Base-by-base conservation (phyloP, 2,888 invertebrate species). In the Melanargia galathea region DNA sequence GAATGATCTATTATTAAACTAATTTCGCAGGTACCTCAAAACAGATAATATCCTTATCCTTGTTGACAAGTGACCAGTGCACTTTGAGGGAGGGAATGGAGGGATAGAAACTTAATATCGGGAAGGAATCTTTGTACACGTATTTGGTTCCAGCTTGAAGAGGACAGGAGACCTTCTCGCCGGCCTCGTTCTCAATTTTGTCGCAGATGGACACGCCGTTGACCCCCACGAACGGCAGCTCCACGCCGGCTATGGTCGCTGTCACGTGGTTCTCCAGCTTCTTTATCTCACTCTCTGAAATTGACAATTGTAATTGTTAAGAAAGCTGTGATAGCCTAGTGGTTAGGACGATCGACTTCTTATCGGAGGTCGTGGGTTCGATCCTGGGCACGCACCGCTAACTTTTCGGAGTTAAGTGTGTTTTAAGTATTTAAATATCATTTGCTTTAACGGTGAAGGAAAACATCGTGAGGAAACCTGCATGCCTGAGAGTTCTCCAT, bases 141-240 rank as follows among this genome's bases (percentile, higher is more conserved):
- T 97, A 97, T 16, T 92, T 92, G 65, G 89, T 88, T 48, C 94
- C 95, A 6, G 93, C 93, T 73, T 93, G 93, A 51, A 97, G 83
- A 0, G 96, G 95, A 67, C 96, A 97, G 2, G 92, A 80, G 1
- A 92, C 92, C 74, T 93, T 92, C 59, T 87, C 88, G 0, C 94
- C 95, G 65, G 92, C 92, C 62, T 84, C 85, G 0, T 78, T 80
- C 69, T 82, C 94, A 54, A 97, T 83, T 70, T 94, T 92, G 22
- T 91, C 87, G 74, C 96, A 96, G 33, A 96, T 94, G 57, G 93
- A 92, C 24, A 85, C 88, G 11, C 94, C 95, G 77, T 96, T 95
- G 13, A 96, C 95, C 8, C 97, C 96, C 10, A 95, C 76, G 78
- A 96, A 96, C 0, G 97, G 96, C 57, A 97, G 75, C 0, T 92